A percentile compares a stretch with the other conserved stretches of the same genome.
Conservation (phyloP, 2,113 vertebrate genomes). For the Telmatochromis sp. region DNA sequence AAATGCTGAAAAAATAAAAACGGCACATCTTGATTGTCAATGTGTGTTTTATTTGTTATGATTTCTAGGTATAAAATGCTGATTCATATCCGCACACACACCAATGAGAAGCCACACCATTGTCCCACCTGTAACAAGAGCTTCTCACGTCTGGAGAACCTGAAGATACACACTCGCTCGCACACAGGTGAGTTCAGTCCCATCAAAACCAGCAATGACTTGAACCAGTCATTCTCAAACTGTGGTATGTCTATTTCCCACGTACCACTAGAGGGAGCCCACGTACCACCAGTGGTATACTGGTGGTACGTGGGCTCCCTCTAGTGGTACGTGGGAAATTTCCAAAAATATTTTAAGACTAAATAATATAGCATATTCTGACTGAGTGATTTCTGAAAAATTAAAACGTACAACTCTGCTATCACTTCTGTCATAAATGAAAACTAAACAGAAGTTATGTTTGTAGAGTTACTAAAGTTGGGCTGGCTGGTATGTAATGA, state of each 20-base stretch:
- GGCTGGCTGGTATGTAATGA: neutral
- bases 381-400: neutral
- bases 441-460: neutral
- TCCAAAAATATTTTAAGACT: neutral
- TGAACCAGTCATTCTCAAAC: neutral
- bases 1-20: neutral
- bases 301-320: neutral
- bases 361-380: neutral
- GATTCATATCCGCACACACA: slow-evolving; percentile 95
- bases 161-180: slow-evolving; percentile 95
- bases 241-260: neutral
- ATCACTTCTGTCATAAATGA: neutral
- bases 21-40: neutral
- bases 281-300: no score
- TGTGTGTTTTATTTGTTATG: neutral
- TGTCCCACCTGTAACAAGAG: slow-evolving; percentile 96
- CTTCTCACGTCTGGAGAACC: slow-evolving; percentile 96
- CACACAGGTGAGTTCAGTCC: slow-evolving; percentile 82
- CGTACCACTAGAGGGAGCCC: no score
- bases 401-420: neutral
- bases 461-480: neutral
- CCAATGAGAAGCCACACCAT: slow-evolving; percentile 94
- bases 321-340: accelerated
- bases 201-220: neutral
- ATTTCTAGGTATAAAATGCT: slow-evolving; percentile 92